Evolutionary conservation across 2,113 vertebrate genomes (phyloP).

Genomic region (Carassius gibelio): DNA sequence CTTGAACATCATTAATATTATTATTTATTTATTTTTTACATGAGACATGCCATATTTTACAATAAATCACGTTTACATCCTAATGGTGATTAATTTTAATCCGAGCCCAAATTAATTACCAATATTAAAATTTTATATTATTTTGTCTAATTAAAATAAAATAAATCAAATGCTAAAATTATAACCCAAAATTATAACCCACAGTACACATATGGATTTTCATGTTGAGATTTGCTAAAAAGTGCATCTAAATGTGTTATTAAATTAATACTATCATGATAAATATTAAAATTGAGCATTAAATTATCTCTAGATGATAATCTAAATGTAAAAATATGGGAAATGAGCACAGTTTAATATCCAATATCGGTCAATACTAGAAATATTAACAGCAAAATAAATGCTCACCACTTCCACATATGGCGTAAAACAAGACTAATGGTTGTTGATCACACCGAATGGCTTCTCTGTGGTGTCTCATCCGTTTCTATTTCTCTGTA

Average conservation of each 20-base stretch:
- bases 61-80: background rate
- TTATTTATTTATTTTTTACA: background rate
- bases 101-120: background rate
- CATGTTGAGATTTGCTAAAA: background rate
- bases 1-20: too few relatives aligned
- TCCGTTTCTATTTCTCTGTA: conserved; percentile 10
- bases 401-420: background rate
- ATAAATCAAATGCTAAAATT: background rate
- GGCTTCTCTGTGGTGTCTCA: background rate
- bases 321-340: background rate
- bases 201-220: background rate
- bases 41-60: background rate
- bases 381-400: background rate
- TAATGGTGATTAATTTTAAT: background rate
- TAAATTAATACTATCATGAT: background rate
- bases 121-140: background rate
- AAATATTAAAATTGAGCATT: background rate
- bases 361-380: background rate
- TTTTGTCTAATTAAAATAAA: background rate
- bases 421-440: background rate
- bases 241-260: too few relatives aligned
- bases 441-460: background rate
- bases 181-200: background rate
- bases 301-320: background rate
- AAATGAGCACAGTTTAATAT: background rate